phyloP scores from a whole-genome alignment of 2,888 invertebrate genomes.

The Pyrgus malvae region DNA sequence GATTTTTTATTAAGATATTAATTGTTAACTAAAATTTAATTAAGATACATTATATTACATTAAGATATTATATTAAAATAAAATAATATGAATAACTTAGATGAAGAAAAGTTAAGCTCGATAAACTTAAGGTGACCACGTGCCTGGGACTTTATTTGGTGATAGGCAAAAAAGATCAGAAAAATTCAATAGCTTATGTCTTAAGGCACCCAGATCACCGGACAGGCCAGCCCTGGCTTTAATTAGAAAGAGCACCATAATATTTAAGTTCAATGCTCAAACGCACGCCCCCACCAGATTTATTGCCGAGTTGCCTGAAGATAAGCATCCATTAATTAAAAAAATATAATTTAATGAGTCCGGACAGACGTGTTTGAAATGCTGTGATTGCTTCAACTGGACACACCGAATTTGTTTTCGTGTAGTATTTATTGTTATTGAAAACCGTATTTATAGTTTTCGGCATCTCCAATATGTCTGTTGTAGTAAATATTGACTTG shows the following conservation, averaged over 20 bases:
- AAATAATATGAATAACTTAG: too few relatives aligned
- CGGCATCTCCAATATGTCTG: constrained; percentile 1
- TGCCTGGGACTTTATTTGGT: too few relatives aligned
- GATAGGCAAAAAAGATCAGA: too few relatives aligned
- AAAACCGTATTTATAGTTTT: constrained; percentile 21
- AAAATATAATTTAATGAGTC: constrained; percentile 65
- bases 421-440: constrained; percentile 22
- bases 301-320: constrained; percentile 69
- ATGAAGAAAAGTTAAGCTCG: too few relatives aligned
- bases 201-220: constrained; percentile 33
- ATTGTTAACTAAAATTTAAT: too few relatives aligned
- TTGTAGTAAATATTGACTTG: constrained; percentile 14
- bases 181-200: constrained; percentile 25
- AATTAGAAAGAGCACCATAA: constrained; percentile 79
- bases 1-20: too few relatives aligned
- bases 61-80: too few relatives aligned
- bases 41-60: too few relatives aligned
- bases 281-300: constrained; percentile 74
- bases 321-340: constrained; percentile 81
- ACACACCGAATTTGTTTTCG: constrained; percentile 23
- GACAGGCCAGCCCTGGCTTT: constrained; percentile 57
- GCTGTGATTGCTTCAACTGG: constrained; percentile 34
- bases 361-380: constrained; percentile 39
- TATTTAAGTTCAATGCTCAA: constrained; percentile 68
- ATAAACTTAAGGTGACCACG: too few relatives aligned